Conservation (phyloP, 2,113 vertebrate species). For the Nycticryphes semicollaris region DNA sequence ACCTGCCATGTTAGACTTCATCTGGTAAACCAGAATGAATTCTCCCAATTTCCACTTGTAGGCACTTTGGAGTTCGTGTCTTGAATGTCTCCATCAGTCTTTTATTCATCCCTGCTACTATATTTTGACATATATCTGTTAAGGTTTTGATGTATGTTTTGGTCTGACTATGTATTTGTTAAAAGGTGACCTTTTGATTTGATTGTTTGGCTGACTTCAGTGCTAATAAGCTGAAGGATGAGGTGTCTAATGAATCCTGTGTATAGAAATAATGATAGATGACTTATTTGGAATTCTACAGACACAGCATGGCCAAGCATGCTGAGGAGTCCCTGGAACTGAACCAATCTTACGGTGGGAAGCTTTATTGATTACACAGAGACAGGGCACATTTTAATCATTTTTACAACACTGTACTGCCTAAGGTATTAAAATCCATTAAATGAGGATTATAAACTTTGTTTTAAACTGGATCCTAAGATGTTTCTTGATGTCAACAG, state of each 20-base stretch:
- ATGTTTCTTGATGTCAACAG: slow-evolving; percentile 73
- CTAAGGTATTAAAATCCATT: slow-evolving; percentile 76
- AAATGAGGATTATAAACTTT: slow-evolving; percentile 73
- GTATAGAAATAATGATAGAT: slow-evolving; percentile 74
- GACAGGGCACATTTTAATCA: slow-evolving; percentile 75
- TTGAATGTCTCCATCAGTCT: background rate
- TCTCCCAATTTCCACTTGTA: background rate
- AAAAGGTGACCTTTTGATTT: slow-evolving; percentile 76
- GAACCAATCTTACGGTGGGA: slow-evolving; percentile 67
- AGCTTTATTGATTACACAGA: slow-evolving; percentile 78
- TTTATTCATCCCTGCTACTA: background rate
- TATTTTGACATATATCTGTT: background rate
- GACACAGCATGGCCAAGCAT: slow-evolving; percentile 36
- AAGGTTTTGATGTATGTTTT: slow-evolving; percentile 43
- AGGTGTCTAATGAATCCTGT: slow-evolving; percentile 70
- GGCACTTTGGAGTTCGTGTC: background rate
- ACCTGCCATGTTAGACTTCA: background rate
- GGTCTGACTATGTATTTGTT: slow-evolving; percentile 56
- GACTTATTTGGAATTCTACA: slow-evolving; percentile 75
- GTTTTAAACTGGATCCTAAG: slow-evolving; percentile 66
- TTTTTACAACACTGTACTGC: slow-evolving; percentile 73
- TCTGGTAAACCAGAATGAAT: background rate
- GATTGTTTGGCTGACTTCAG: slow-evolving; percentile 67
- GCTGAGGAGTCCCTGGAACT: slow-evolving; percentile 63
- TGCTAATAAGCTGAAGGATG: slow-evolving; percentile 77